A percentile compares a stretch with the other conserved stretches of the same genome.
phyloP scores from a whole-genome alignment of 2,797 vertebrate genomes.

The Yasuhikotakia modesta region DNA sequence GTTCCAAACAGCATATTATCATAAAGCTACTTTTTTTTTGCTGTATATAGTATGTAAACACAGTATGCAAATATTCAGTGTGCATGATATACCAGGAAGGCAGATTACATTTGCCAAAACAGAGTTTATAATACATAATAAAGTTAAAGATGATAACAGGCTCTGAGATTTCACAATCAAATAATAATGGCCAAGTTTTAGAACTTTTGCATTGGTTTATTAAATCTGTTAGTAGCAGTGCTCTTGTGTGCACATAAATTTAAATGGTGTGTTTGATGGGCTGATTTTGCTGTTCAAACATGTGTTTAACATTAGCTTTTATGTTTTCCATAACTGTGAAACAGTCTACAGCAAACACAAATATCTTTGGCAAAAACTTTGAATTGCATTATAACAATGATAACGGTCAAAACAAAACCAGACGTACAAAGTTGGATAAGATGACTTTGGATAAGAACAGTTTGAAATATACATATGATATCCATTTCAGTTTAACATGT shows the following conservation, averaged over 20 bases:
- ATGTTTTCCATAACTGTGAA: constrained; percentile 10
- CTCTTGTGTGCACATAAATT: background rate
- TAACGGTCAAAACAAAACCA: constrained; percentile 7
- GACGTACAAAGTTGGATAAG: background rate
- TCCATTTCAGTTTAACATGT: constrained; percentile 4
- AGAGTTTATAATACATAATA: background rate
- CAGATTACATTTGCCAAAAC: background rate
- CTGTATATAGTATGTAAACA: background rate
- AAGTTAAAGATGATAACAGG: background rate
- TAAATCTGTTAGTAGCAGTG: background rate
- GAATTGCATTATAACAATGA: background rate
- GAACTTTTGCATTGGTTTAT: background rate
- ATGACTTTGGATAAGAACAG: background rate
- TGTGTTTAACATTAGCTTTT: constrained; percentile 17
- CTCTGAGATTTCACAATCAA: background rate
- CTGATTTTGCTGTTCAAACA: constrained; percentile 1
- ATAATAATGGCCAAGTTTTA: background rate
- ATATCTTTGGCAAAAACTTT: background rate
- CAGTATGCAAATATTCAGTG: constrained; percentile 1
- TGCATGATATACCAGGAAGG: background rate
- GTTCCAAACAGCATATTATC: background rate
- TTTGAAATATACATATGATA: background rate
- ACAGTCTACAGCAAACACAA: background rate
- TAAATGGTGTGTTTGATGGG: background rate
- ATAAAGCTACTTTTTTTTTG: background rate